A percentile compares a stretch with the other conserved stretches of the same genome.
Conservation (phyloP, 1,140 invertebrate genomes). For the Thaumatotibia leucotreta region DNA sequence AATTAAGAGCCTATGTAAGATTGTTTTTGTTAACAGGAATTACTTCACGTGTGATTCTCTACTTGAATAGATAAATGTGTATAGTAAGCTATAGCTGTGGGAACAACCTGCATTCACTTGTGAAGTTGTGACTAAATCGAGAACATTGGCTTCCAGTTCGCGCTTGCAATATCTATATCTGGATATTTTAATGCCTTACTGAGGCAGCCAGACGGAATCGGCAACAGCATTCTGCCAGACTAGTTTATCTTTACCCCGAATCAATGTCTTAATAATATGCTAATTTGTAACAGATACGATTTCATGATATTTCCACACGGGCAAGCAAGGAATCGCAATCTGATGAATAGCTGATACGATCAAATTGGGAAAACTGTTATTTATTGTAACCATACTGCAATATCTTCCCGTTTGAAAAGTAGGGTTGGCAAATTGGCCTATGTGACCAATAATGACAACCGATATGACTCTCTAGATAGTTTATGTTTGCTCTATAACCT, state of each 20-base stretch:
- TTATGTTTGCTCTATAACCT: too few species aligned
- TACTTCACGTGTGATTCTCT: neutral
- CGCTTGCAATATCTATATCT: slow-evolving; percentile 9
- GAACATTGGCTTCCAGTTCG: neutral
- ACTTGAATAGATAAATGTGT: neutral
- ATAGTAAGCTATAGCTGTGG: neutral
- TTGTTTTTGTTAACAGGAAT: neutral
- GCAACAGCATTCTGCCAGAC: slow-evolving; percentile 1
- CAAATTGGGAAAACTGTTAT: neutral
- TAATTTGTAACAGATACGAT: neutral
- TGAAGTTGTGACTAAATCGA: slow-evolving; percentile 1
- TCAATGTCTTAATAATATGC: neutral
- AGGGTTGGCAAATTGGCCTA: too few species aligned
- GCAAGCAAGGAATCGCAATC: neutral
- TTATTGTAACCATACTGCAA: neutral
- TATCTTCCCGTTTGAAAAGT: too few species aligned
- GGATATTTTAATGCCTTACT: neutral
- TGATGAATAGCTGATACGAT: neutral
- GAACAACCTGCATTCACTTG: slow-evolving; percentile 1
- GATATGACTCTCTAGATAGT: too few species aligned
- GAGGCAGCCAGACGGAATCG: neutral
- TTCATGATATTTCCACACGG: neutral
- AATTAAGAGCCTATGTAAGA: too few species aligned
- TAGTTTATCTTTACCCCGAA: slow-evolving; percentile 3
- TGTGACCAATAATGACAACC: too few species aligned